phyloP scores from a whole-genome alignment of 1,140 invertebrate genomes.

The Ceratosolen solmsi region DNA sequence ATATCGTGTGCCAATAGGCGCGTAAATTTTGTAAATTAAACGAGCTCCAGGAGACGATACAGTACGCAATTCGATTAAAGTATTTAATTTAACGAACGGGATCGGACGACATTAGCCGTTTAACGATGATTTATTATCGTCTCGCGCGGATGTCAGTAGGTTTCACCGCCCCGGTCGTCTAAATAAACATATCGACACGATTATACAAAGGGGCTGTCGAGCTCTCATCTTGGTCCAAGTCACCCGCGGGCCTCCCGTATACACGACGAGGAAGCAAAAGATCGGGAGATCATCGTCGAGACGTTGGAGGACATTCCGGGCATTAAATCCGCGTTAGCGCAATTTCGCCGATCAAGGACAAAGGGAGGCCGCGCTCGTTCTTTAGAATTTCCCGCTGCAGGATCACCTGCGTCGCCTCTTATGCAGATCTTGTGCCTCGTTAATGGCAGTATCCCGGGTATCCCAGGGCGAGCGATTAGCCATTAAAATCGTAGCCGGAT shows the following conservation, averaged over 20 bases:
- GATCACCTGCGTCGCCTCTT: no score
- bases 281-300: no score
- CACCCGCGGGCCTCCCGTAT: not conserved
- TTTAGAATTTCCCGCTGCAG: no score
- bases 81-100: constrained; percentile 22
- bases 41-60: not conserved
- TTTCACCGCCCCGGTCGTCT: no score
- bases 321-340: no score
- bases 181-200: not conserved
- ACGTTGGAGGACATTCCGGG: no score
- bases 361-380: no score
- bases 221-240: not conserved
- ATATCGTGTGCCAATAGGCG: no score
- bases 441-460: no score
- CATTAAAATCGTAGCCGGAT: not conserved
- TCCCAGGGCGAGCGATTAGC: not conserved
- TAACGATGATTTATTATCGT: not conserved
- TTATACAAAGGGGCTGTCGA: not conserved
- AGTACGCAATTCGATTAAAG: constrained; percentile 20
- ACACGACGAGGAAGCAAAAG: no score
- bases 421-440: no score
- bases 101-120: not conserved
- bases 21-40: constrained; percentile 7
- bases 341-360: no score
- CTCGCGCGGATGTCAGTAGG: not conserved